These are phyloP conservation scores for Halcyon senegalensis DNA, from an alignment of 2,113 vertebrate species.

Conservation along the genomic window DNA sequence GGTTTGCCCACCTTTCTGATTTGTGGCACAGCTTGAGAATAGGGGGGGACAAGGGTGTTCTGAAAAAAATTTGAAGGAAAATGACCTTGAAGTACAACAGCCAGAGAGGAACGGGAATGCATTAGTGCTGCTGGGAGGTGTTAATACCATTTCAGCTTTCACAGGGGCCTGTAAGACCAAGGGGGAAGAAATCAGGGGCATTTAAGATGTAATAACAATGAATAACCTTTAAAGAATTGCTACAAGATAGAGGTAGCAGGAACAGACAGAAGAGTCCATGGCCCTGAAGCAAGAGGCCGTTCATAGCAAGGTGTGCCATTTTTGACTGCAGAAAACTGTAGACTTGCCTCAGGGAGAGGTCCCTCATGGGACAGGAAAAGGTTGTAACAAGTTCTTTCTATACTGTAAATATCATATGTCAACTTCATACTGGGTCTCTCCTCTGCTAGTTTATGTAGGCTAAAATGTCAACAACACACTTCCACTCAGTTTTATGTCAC, in stretches of 20 bases:
- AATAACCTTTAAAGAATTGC: conserved; percentile 60
- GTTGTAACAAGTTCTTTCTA: conserved; percentile 58
- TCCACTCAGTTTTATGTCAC: conserved; percentile 17
- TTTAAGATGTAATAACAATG: conserved; percentile 23
- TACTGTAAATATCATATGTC: conserved; percentile 66
- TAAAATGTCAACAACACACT: conserved; percentile 59
- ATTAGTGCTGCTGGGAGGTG: neutral
- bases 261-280: neutral
- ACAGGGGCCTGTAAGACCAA: neutral
- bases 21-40: neutral
- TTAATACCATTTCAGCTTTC: neutral
- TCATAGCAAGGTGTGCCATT: conserved; percentile 46
- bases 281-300: conserved; percentile 13
- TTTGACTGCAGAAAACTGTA: conserved; percentile 47
- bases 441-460: conserved; percentile 27
- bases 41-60: neutral
- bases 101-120: neutral
- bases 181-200: neutral
- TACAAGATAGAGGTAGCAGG: neutral
- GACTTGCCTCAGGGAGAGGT: conserved; percentile 53
- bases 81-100: neutral
- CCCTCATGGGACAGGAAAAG: conserved; percentile 49
- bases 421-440: conserved; percentile 22
- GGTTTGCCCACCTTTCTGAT: neutral
- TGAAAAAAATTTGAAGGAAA: neutral